Conservation (phyloP, 2,797 vertebrate genomes). For the Eupleurogrammus muticus region DNA sequence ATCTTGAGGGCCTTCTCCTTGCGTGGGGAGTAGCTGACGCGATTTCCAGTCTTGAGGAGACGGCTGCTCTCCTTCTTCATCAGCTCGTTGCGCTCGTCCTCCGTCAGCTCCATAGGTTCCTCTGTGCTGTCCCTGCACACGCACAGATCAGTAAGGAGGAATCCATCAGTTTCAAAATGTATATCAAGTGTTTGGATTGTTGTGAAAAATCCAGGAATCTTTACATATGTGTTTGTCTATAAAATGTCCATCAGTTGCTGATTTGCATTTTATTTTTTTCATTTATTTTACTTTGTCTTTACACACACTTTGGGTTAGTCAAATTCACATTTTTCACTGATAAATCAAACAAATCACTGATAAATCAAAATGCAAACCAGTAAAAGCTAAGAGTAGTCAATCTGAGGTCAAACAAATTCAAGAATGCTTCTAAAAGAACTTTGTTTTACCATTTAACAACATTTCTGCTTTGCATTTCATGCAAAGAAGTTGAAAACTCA, state of each 20-base stretch:
- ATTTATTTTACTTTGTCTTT: too few species aligned
- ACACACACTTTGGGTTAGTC: too few species aligned
- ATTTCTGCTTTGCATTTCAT: background rate
- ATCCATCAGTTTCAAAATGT: background rate
- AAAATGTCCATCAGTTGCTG: too few species aligned
- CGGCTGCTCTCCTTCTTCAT: constrained; percentile 99
- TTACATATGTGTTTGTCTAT: too few species aligned
- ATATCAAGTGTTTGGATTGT: background rate
- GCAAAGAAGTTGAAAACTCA: background rate
- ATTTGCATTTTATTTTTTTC: too few species aligned
- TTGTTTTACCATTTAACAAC: background rate
- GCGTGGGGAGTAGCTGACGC: constrained; percentile 97
- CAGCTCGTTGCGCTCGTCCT: constrained; percentile 96
- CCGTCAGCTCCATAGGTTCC: constrained; percentile 93
- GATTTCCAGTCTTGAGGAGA: constrained; percentile 97
- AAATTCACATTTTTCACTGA: too few species aligned
- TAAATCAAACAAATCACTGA: too few species aligned
- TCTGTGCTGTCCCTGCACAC: constrained; percentile 91
- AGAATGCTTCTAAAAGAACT: background rate
- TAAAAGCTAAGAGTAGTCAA: too few species aligned
- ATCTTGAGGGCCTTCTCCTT: constrained; percentile 99
- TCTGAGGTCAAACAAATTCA: too few species aligned
- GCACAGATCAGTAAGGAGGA: background rate
- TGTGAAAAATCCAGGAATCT: too few species aligned
- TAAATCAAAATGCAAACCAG: too few species aligned